Evolutionary conservation across 2,113 vertebrate genomes (phyloP), one percentile per base, ranked within the genome.

Genomic region (Macheiramphus alcinus): DNA sequence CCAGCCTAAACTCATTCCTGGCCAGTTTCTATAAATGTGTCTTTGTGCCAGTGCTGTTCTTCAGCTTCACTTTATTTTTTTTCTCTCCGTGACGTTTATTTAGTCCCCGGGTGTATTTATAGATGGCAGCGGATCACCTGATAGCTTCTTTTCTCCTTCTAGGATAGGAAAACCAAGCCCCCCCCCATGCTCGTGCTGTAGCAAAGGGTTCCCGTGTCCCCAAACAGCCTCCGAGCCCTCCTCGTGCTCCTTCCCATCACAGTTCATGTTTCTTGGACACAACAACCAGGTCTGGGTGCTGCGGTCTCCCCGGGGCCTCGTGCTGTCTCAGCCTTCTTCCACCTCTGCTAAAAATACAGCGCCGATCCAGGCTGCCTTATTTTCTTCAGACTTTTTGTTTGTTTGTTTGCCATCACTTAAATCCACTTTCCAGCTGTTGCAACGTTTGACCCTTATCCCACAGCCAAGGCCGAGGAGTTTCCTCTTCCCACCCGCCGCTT

Each of bases 11-110:
- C 65, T 84, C 36, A 26, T 34, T 78, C 38, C 66, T 36, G 56
- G 73, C 86, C 53, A 17, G 47, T 95, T 86, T 67, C 74, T 85
- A 36, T 38, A 70, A 74, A 58, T 1, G 40, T 6, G 13, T 43
- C 61, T 73, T 58, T 56, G 73, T 75, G 87, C 42, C 91, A 87
- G 25, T 1, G 65, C 52, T 62, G n/a, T 25, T 79, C 43, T 58
- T 80, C 1, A 6, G 66, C 86, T 73, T 36, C 40, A 6, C 66
- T 92, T 79, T 79, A 38, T 94, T 81, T 86, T 94, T 66, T 92
- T 90, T 71, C 81, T 81, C 89, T 47, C 89, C 53, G 2, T 6
- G 84, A 67, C 94, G 93, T 96, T 96, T 96, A 93, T 78, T 75
- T 45, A 67, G 7, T 53, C 86, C 90, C 66, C 0, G 11, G 52